A percentile compares a stretch with the other conserved stretches of the same genome.
phyloP scores from a whole-genome alignment of 2,888 invertebrate genomes.

The Tortricodes alternella region DNA sequence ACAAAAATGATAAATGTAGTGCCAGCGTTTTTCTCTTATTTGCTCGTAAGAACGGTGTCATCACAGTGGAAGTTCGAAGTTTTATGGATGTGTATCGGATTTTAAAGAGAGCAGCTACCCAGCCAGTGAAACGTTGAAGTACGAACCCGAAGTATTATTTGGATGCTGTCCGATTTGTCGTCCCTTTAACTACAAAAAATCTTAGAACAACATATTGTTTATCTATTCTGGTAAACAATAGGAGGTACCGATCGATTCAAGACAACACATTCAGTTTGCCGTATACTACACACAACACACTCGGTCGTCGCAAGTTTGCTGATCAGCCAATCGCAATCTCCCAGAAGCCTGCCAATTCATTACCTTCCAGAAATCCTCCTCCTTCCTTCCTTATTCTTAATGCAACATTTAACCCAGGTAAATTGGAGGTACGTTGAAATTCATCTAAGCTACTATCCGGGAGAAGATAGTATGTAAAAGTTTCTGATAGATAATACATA shows the following conservation, averaged over 20 bases:
- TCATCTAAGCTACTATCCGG: no score
- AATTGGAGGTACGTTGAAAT: no score
- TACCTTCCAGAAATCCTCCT: constrained; percentile 52
- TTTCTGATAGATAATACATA: no score
- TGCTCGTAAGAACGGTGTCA: constrained; percentile 35
- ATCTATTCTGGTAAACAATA: constrained; percentile 4
- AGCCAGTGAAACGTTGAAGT: constrained; percentile 47
- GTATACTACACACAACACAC: constrained; percentile 44
- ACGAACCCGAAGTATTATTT: constrained; percentile 48
- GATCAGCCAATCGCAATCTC: constrained; percentile 47
- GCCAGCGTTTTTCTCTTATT: constrained; percentile 33
- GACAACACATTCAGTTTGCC: constrained; percentile 3
- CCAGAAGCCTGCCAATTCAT: constrained; percentile 49
- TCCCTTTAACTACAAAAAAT: constrained; percentile 36
- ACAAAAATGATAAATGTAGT: constrained; percentile 5
- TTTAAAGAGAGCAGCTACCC: constrained; percentile 52
- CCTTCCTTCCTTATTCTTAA: neutral
- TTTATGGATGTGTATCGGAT: constrained; percentile 66
- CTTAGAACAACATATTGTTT: no score
- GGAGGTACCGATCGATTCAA: neutral
- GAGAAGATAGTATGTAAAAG: no score
- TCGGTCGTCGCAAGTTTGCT: constrained; percentile 44
- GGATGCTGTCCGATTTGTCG: constrained; percentile 76
- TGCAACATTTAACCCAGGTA: neutral
- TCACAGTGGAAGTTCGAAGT: constrained; percentile 57